phyloP scores from a whole-genome alignment of 2,113 vertebrate genomes.

The Macrotus californicus region DNA sequence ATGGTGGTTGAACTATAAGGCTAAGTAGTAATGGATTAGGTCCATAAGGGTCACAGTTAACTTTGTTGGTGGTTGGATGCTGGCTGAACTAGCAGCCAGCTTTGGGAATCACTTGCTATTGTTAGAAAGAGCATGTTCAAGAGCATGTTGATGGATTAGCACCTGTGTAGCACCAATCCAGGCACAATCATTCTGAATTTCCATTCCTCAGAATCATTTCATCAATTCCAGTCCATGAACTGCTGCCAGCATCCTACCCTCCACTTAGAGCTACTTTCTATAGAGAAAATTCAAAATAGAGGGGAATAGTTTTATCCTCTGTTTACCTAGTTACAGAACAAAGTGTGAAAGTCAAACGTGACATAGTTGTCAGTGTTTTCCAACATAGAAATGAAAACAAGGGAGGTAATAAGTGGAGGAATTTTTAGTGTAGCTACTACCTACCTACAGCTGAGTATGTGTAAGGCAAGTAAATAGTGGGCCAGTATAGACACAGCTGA shows the following conservation, averaged over 20 bases:
- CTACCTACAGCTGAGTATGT: conserved; percentile 71
- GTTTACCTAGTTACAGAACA: conserved; percentile 72
- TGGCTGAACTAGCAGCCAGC: not conserved
- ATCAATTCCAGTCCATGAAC: not conserved
- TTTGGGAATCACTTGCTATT: not conserved
- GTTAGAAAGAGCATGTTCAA: not conserved
- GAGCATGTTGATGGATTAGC: not conserved
- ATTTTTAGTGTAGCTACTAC: conserved; percentile 62
- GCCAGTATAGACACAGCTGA: conserved; percentile 88
- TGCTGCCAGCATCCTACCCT: not conserved
- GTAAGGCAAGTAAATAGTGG: conserved; percentile 77
- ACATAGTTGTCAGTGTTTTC: conserved; percentile 67
- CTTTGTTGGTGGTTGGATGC: not conserved
- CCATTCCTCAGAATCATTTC: not conserved
- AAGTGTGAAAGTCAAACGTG: conserved; percentile 67
- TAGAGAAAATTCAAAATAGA: conserved; percentile 36
- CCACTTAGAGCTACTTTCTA: not conserved
- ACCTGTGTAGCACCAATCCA: not conserved
- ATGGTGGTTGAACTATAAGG: not conserved
- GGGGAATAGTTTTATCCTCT: conserved; percentile 48
- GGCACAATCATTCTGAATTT: not conserved
- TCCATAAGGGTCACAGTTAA: not conserved
- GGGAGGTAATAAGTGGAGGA: conserved; percentile 55
- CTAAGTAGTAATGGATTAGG: not conserved
- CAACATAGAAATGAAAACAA: conserved; percentile 69